Base-by-base conservation (phyloP, 2,797 vertebrate genomes). In the Chloroceryle amazona region DNA sequence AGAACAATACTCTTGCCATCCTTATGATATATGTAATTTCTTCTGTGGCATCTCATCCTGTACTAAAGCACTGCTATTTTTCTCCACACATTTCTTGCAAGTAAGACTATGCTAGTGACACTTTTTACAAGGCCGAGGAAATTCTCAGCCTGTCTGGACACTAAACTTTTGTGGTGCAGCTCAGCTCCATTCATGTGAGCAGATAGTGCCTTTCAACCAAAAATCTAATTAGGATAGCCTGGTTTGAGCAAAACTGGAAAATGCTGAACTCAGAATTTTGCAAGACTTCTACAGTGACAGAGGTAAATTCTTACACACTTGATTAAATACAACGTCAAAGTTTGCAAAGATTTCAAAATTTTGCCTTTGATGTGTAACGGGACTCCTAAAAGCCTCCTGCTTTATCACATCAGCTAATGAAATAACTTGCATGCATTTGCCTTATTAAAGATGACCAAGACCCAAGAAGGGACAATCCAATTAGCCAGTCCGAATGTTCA, bases 401-500 rank as follows among this genome's bases (percentile, higher is more conserved):
- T 81, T 81, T 93, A 75, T 49, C 33, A 31, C 61, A 61, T n/a
- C 31, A 63, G 31, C 33, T 63, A 46, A 66, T 3, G 39, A 86
- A 74, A 26, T 26, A 84, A 86, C 58, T 82, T 91, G 68, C 51
- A 37, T 57, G 39, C 33, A 51, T 35, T 41, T 46, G 71, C 55
- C 55, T 78, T 39, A 51, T n/a, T 80, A 88, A 92, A 84, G 81
- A 88, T 68, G 21, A 89, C 35, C 37, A 80, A 73, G 58, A 29
- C 2, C 16, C 51, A 91, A 72, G 76, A 68, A 91, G 55, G 44
- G 78, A 92, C 87, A 96, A 95, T 94, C 90, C 96, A 94, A 93
- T 96, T 95, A 96, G 52, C 74, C 86, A 96, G 92, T 47, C 91
- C 75, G 87, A 68, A 75, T 91, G 85, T 92, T 95, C 96, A 95